A percentile compares a stretch with the other conserved stretches of the same genome.
phyloP scores from a whole-genome alignment of 1,140 invertebrate genomes.

The Zelostemma sp. region DNA sequence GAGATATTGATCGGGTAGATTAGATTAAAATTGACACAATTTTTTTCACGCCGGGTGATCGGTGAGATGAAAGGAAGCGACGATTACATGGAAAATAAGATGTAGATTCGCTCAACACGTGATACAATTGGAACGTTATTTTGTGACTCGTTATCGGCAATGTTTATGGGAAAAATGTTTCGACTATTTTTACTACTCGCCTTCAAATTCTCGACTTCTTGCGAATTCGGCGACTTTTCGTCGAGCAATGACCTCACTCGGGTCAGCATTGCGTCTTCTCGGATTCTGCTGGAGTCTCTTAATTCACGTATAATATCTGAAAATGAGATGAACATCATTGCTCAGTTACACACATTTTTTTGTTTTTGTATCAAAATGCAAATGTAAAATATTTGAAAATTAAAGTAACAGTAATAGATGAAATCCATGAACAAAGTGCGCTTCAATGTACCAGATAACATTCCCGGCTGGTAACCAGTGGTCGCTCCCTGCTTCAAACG shows the following conservation, averaged over 20 bases:
- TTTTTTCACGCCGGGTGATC: conserved; percentile 29
- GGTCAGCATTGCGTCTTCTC: conserved; percentile 77
- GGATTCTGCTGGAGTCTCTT: conserved; percentile 77
- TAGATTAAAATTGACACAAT: conserved; percentile 33
- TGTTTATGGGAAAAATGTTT: conserved; percentile 11
- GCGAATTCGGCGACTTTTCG: conserved; percentile 63
- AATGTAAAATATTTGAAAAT: too few species aligned
- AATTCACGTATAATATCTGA: conserved; percentile 82
- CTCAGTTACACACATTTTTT: too few species aligned
- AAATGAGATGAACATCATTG: conserved; percentile 14
- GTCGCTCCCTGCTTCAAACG: conserved; percentile 58
- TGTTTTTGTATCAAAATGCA: too few species aligned
- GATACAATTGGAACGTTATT: too few species aligned
- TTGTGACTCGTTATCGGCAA: conserved; percentile 26
- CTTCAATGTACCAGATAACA: conserved; percentile 70
- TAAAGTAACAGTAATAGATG: background rate
- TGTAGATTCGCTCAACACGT: conserved; percentile 40
- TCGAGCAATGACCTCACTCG: conserved; percentile 75
- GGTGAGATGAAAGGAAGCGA: conserved; percentile 34
- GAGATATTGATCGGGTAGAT: conserved; percentile 40
- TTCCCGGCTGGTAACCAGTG: conserved; percentile 79
- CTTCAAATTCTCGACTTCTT: conserved; percentile 59
- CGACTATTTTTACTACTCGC: conserved; percentile 43
- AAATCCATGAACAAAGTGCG: background rate
- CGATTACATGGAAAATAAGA: conserved; percentile 45